phyloP scores from a whole-genome alignment of 2,888 invertebrate genomes.

The Cenopis cana region DNA sequence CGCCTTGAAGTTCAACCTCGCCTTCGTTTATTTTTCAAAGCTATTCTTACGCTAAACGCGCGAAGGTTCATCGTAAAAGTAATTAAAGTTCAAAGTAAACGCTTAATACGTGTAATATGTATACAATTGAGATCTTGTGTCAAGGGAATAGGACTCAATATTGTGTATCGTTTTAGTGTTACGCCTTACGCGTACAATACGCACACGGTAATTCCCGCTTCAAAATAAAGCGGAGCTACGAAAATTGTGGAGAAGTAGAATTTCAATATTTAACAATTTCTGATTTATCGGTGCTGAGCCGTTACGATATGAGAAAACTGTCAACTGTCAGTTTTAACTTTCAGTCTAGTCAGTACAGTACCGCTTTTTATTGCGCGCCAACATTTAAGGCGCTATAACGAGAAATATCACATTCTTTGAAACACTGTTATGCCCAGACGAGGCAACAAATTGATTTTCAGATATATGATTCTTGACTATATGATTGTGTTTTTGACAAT shows the following conservation, averaged over 20 bases:
- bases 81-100: conserved; percentile 20
- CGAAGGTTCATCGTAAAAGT: neutral
- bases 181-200: neutral
- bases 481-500: too few species aligned
- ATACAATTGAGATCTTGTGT: neutral
- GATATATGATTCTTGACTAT: too few species aligned
- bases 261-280: too few species aligned
- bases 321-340: too few species aligned
- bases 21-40: conserved; percentile 3
- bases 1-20: neutral
- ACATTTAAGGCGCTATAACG: too few species aligned
- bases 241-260: neutral
- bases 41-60: conserved; percentile 5
- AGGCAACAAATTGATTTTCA: too few species aligned
- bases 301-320: too few species aligned
- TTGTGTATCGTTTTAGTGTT: neutral
- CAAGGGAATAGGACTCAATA: neutral
- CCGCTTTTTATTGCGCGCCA: too few species aligned
- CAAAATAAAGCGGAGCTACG: conserved; percentile 21
- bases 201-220: conserved; percentile 13
- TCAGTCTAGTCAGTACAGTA: too few species aligned
- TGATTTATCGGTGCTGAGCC: too few species aligned
- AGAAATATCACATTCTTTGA: too few species aligned
- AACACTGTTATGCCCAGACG: too few species aligned
- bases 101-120: neutral